A percentile compares a stretch with the other conserved stretches of the same genome.
phyloP scores from a whole-genome alignment of 2,113 vertebrate genomes.

The Gulo gulo region DNA sequence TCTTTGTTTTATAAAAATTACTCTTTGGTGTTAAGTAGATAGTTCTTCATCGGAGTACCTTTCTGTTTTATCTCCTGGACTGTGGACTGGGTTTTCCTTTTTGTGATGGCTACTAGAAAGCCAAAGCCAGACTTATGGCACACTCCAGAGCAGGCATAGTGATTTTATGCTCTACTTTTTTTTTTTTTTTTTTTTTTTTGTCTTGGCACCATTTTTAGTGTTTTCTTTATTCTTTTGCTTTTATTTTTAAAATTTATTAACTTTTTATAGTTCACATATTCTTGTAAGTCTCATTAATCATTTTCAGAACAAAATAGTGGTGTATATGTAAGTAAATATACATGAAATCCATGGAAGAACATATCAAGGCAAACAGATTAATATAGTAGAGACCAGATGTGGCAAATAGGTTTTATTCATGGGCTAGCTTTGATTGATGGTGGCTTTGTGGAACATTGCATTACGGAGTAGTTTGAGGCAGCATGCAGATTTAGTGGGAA shows the following conservation, averaged over 20 bases:
- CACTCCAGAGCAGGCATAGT: neutral
- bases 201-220: neutral
- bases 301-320: slow-evolving; percentile 27
- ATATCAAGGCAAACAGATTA: neutral
- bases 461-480: neutral
- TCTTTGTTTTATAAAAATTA: slow-evolving; percentile 30
- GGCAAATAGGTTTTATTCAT: neutral
- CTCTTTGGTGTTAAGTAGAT: neutral
- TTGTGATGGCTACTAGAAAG: neutral
- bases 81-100: neutral
- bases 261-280: neutral
- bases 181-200: neutral
- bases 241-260: neutral
- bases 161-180: neutral
- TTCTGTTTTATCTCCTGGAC: neutral
- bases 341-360: neutral
- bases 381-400: neutral
- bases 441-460: neutral
- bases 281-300: neutral
- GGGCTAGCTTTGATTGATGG: neutral
- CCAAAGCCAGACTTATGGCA: neutral
- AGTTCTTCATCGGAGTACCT: neutral
- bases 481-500: neutral
- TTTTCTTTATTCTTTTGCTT: slow-evolving; percentile 1
- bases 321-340: neutral